Percentiles rank a stretch among this genome's conserved stretches.
These are phyloP conservation scores for Desmophyllum pertusum DNA, from an alignment of 92 coral and sea anemone species.

Conservation along the genomic window DNA sequence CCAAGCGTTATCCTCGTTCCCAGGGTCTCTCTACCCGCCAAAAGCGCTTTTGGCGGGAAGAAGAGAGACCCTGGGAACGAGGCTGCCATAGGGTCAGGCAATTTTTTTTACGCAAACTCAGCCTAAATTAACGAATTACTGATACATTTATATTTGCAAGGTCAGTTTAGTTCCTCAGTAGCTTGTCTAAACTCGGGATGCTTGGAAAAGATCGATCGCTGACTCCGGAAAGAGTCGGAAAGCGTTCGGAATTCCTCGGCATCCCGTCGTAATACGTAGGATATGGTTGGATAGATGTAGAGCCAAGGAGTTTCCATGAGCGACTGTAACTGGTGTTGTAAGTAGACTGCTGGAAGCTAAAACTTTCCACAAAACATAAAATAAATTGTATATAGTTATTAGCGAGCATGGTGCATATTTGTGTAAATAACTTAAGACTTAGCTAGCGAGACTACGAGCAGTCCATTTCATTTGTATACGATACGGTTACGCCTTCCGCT, in stretches of 20 bases:
- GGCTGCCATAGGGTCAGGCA: not conserved
- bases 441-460: too few species aligned
- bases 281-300: not conserved
- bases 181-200: not conserved
- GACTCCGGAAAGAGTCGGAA: not conserved
- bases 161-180: not conserved
- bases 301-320: not conserved
- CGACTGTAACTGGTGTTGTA: not conserved
- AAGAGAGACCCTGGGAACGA: too few species aligned
- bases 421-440: not conserved
- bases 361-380: not conserved
- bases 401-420: not conserved
- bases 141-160: not conserved
- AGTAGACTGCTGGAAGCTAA: not conserved
- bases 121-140: constrained; percentile 9
- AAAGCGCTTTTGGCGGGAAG: too few species aligned
- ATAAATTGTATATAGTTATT: constrained; percentile 42
- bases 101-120: not conserved
- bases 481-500: too few species aligned
- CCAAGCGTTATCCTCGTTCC: too few species aligned
- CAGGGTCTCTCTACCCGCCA: too few species aligned
- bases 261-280: not conserved
- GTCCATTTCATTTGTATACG: too few species aligned
- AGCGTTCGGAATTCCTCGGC: not conserved
- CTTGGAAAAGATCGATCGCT: not conserved